Evolutionary conservation across 1,140 invertebrate genomes (phyloP).

Genomic region (Trichoplusia ni): DNA sequence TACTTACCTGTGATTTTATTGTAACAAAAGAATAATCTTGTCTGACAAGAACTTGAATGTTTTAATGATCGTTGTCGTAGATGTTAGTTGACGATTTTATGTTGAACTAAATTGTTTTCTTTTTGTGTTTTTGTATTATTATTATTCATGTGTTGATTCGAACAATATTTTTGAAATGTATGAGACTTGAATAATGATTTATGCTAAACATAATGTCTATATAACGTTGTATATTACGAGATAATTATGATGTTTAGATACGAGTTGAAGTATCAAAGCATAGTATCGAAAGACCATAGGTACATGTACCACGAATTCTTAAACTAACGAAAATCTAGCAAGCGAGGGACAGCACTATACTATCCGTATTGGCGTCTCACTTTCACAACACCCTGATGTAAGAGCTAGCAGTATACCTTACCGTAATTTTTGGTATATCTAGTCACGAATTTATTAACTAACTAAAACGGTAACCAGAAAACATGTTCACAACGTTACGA

Average conservation of each 20-base stretch:
- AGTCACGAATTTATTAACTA: not conserved
- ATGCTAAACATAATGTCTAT: conserved; percentile 23
- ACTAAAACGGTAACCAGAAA: not conserved
- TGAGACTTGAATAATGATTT: conserved; percentile 32
- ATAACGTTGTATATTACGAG: conserved; percentile 24
- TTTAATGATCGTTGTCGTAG: conserved; percentile 31
- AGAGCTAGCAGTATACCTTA: no score
- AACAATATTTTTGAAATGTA: conserved; percentile 30
- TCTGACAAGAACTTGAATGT: conserved; percentile 61
- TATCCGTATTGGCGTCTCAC: no score
- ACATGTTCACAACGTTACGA: not conserved
- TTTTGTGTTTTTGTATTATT: conserved; percentile 21
- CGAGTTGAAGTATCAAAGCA: not conserved
- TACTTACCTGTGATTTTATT: conserved; percentile 78
- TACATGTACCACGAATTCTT: no score
- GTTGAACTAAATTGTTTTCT: conserved; percentile 17
- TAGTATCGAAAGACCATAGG: no score
- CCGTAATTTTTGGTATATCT: no score
- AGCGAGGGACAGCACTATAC: no score
- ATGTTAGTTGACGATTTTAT: conserved; percentile 26
- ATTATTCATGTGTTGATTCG: not conserved
- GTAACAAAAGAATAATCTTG: conserved; percentile 64
- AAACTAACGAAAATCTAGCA: no score
- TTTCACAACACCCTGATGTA: no score
- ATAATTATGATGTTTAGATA: conserved; percentile 28